Evolutionary conservation across 2,113 vertebrate species (phyloP).

Genomic region (Phyllostomus discolor): DNA sequence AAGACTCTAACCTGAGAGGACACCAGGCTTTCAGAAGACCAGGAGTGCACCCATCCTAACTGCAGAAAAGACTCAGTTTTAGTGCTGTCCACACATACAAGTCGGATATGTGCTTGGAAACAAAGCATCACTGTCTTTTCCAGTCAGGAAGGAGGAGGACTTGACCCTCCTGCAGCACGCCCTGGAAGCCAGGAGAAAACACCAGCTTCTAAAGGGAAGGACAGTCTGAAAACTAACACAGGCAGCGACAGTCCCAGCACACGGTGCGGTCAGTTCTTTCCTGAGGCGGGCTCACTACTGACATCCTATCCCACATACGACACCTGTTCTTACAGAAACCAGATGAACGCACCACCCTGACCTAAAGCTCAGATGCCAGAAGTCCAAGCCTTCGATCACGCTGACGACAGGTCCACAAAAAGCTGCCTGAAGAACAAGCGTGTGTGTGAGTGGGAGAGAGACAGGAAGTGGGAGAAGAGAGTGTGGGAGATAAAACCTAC

Average conservation of each 20-base stretch:
- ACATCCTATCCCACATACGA: background rate
- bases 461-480: background rate
- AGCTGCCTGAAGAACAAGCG: background rate
- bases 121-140: constrained; percentile 47
- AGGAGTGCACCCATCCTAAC: background rate
- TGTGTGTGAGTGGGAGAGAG: background rate
- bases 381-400: background rate
- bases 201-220: background rate
- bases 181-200: background rate
- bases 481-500: background rate
- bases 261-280: background rate
- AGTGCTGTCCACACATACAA: constrained; percentile 23
- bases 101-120: constrained; percentile 63
- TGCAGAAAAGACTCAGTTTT: constrained; percentile 61
- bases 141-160: background rate
- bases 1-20: background rate
- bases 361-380: background rate
- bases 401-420: background rate
- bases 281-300: background rate
- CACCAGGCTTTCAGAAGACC: background rate
- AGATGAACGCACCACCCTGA: background rate
- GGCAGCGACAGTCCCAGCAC: background rate
- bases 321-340: background rate
- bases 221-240: background rate
- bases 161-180: background rate